These are phyloP conservation scores for Phrynocephalus vlangalii DNA, from an alignment of 2,797 vertebrate species.

Conservation along the genomic window DNA sequence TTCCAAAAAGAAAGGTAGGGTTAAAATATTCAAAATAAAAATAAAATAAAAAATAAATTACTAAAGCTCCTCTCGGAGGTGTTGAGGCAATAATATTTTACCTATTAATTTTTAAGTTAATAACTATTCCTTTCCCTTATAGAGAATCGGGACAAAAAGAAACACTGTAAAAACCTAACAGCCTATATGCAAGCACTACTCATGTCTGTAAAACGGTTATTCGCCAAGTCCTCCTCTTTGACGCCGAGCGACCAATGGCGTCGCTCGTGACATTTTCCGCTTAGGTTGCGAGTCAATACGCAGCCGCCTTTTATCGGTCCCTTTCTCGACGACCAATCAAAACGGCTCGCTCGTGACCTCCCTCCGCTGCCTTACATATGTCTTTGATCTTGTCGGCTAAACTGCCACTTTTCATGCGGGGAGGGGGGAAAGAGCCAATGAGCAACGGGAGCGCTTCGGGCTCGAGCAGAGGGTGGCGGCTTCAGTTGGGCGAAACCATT, in stretches of 20 bases:
- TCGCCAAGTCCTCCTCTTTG: background rate
- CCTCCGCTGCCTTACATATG: background rate
- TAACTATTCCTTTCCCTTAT: background rate
- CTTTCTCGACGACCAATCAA: background rate
- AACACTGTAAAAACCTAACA: no score
- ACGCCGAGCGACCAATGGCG: constrained; percentile 1
- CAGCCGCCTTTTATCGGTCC: background rate
- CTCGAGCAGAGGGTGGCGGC: background rate
- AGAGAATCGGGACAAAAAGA: background rate
- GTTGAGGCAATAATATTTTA: background rate
- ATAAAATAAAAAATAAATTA: no score
- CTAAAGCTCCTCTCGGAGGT: background rate
- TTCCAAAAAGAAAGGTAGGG: no score
- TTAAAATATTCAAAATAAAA: no score
- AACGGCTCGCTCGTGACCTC: background rate
- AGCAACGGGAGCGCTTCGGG: background rate
- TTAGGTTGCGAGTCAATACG: background rate
- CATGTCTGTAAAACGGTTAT: background rate
- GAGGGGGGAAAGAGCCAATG: background rate
- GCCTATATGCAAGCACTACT: background rate
- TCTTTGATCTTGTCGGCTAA: background rate
- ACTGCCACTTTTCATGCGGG: constrained; percentile 14
- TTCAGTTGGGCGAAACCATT: constrained; percentile 23
- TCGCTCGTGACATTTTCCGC: background rate
- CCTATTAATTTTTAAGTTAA: background rate